A percentile compares a stretch with the other conserved stretches of the same genome.
phyloP scores from a whole-genome alignment of 2,113 vertebrate genomes.

The Rhea americana region DNA sequence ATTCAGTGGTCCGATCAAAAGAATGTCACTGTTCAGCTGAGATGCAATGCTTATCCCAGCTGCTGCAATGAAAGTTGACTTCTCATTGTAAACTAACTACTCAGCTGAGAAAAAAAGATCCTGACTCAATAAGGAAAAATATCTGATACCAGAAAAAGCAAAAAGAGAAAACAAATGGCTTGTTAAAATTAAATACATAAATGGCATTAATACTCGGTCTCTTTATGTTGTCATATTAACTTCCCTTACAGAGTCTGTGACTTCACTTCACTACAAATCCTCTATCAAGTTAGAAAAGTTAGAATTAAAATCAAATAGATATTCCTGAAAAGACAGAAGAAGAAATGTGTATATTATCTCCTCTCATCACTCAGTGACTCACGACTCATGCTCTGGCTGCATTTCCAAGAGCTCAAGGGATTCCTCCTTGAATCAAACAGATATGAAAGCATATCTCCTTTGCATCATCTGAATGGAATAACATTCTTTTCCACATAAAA shows the following conservation, averaged over 20 bases:
- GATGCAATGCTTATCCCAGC: not conserved
- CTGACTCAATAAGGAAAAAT: not conserved
- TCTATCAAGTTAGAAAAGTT: not conserved
- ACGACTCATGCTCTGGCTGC: not conserved
- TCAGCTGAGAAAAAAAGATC: not conserved
- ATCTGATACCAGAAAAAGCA: not conserved
- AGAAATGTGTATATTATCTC: not conserved
- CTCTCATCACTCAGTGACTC: not conserved
- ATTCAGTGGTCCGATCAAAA: not conserved
- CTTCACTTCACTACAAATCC: not conserved
- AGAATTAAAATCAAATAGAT: not conserved
- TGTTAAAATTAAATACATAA: not conserved
- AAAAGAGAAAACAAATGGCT: not conserved
- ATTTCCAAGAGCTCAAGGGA: not conserved
- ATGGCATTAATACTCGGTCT: not conserved
- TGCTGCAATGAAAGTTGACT: not conserved
- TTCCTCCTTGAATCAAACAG: not conserved
- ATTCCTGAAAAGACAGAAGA: not conserved
- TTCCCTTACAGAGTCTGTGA: not conserved
- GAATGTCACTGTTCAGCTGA: not conserved
- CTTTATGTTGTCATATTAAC: not conserved
- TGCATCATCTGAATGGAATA: not conserved
- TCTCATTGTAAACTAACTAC: not conserved
- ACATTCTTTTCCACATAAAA: not conserved
- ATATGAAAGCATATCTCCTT: not conserved